Base-by-base conservation (phyloP, 2,888 invertebrate genomes). In the Orthosia gothica region DNA sequence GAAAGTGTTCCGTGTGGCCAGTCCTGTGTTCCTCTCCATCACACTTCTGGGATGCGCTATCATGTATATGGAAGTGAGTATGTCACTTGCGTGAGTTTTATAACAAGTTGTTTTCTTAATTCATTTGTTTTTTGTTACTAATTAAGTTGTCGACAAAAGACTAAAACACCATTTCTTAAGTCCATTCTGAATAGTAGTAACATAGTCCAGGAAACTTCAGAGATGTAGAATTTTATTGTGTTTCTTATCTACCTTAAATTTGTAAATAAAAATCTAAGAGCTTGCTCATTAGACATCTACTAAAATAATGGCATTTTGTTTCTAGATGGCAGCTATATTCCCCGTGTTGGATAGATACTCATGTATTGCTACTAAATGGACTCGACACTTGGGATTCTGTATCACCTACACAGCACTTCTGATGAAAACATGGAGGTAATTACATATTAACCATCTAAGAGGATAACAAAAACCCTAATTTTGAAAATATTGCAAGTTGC, bases 351-450 rank as follows among this genome's bases (percentile, higher is more conserved):
- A 98, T 90, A 97, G 97, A 89, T 98, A 98, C 87, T 98, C 98
- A 52, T 99, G 99, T 93, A 98, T 99, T 85, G 98, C 98, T 13
- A 98, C 99, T 13, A 99, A 99, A 93, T 99, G 99, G 99, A 98
- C 98, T 1, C 97, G 99, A 9, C 99, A 99, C 94, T 97, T 99
- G 94, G 99, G 99, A 50, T 99, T 99, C 92, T 98, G 98, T 90
- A 97, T 99, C 76, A 99, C 99, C 2, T 99, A 99, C 92, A 99
- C 99, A 15, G 99, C 99, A 13, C 96, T 99, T 59, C 97, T 99
- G 5, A 98, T 99, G 98, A 99, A 99, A 95, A 99, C 99, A 16
- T 99, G 99, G 99, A 97, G 99, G 99, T 98, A 94, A 59, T 23
- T 1, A 13, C 47, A 11, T 20, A 32, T 11, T 9, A n/a, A 18